Evolutionary conservation across 2,888 invertebrate species (phyloP), one percentile per base, ranked within the genome.

Genomic region (Acrocyrtus sp.): DNA sequence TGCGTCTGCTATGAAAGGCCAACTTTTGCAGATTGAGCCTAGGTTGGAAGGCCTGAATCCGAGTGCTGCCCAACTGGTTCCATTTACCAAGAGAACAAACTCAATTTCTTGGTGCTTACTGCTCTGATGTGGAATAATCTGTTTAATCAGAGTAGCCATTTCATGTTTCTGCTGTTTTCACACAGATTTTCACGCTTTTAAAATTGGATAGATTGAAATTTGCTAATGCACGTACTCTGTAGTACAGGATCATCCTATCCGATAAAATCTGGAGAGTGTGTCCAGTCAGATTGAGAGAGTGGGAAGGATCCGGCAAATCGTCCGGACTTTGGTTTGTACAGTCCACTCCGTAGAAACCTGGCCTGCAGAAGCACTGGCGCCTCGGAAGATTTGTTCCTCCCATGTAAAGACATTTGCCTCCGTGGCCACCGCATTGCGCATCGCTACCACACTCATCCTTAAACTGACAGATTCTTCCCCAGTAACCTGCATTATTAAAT

Each of bases 1-100:
- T 17, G 75, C 76, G 27, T 61, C 65, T 19, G 48, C 48, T 51
- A 77, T 68, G 29, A 77, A 77, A 21, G 77, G 77, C 75, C 75
- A 77, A 17, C 70, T 73, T 63, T 77, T 77, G 50, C 77, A 77
- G 19, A 62, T 67, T 2, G 70, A 47, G 60, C 70, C 68, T 26
- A 77, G 34, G 17, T 56, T 72, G 10, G 54, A 22, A n/a, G 97
- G 95, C 62, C 96, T 87, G 96, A 96, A 98, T 17, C 98, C 98
- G 4, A 98, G 80, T 5, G 91, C 95, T 2, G 90, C 91, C 86
- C 94, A 98, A n/a, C 94, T 92, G 0, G 92, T 92, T 1, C 94
- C 91, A 81, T 95, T 95, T 15, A 92, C 94, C 56, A 92, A 89
- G 85, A 96, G 88, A 0, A 96, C 89, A 26, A 95, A 87, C 47